Evolutionary conservation across 1,140 invertebrate species (phyloP).

Genomic region (Spodoptera frugiperda): DNA sequence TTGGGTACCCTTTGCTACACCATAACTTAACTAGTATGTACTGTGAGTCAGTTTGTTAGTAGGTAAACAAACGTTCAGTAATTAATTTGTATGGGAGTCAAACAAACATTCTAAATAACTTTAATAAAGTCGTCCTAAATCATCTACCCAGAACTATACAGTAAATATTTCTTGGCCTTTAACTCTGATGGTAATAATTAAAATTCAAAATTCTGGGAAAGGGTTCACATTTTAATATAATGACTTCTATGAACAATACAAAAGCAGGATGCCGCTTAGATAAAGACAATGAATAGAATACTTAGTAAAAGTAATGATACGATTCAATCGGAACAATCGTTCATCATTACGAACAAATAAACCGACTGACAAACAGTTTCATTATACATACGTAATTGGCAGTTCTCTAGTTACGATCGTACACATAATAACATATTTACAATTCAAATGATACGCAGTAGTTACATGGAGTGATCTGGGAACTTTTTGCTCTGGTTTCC

Average conservation of each 20-base stretch:
- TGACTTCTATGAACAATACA: too few relatives aligned
- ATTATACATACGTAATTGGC: conserved; percentile 27
- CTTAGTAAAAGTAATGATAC: background rate
- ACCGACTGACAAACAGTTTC: conserved; percentile 1
- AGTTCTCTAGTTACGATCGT: conserved; percentile 29
- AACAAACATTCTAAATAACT: too few relatives aligned
- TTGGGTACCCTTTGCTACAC: background rate
- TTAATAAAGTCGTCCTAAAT: too few relatives aligned
- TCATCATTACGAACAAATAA: conserved; percentile 4
- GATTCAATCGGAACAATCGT: background rate
- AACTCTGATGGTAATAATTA: too few relatives aligned
- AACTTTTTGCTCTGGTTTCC: conserved; percentile 58
- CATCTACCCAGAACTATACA: too few relatives aligned
- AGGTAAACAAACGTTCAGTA: too few relatives aligned
- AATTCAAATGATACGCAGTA: conserved; percentile 32
- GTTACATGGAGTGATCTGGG: conserved; percentile 53
- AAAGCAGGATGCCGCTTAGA: too few relatives aligned
- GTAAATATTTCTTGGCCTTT: too few relatives aligned
- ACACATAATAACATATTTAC: conserved; percentile 44
- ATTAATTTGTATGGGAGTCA: too few relatives aligned
- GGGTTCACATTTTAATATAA: too few relatives aligned
- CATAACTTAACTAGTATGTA: background rate
- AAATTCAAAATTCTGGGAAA: too few relatives aligned
- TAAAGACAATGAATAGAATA: too few relatives aligned
- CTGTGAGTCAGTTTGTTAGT: background rate